A percentile compares a stretch with the other conserved stretches of the same genome.
Evolutionary conservation across 2,113 vertebrate genomes (phyloP).

Genomic region (Eulacestoma nigropectus): DNA sequence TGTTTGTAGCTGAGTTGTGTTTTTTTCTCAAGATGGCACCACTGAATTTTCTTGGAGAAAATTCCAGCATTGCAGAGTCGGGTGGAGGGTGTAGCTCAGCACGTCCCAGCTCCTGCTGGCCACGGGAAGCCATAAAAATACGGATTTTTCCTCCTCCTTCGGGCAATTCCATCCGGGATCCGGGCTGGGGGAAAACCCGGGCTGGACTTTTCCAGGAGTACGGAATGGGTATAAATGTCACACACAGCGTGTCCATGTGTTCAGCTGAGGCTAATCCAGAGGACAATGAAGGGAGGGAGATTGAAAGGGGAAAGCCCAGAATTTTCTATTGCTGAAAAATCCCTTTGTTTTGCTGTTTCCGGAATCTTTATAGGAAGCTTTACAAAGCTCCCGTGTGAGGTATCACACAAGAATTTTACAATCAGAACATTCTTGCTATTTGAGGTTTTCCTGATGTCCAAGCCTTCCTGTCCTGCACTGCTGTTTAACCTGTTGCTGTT

Average conservation of each 20-base stretch:
- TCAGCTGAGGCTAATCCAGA: not conserved
- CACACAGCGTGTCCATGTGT: rapidly evolving
- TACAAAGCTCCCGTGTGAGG: not conserved
- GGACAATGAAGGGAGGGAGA: not conserved
- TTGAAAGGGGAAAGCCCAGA: too few relatives aligned
- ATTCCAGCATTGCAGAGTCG: too few relatives aligned
- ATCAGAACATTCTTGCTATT: rapidly evolving
- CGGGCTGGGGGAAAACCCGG: too few relatives aligned
- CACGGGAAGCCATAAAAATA: too few relatives aligned
- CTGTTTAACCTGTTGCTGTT: not conserved
- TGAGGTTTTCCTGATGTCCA: not conserved
- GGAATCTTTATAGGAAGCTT: not conserved
- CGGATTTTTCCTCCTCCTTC: too few relatives aligned
- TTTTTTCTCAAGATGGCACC: too few relatives aligned
- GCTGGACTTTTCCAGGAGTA: rapidly evolving
- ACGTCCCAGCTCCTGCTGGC: too few relatives aligned
- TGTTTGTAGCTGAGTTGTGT: too few relatives aligned
- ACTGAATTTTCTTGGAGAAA: too few relatives aligned
- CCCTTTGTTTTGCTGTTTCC: not conserved
- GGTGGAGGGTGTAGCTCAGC: too few relatives aligned
- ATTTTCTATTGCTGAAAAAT: not conserved
- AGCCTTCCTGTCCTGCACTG: not conserved
- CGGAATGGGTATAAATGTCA: not conserved
- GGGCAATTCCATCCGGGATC: too few relatives aligned
- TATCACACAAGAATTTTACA: not conserved